These are phyloP conservation scores for Entosphenus tridentatus DNA, from an alignment of 2,113 vertebrate species.

Conservation along the genomic window DNA sequence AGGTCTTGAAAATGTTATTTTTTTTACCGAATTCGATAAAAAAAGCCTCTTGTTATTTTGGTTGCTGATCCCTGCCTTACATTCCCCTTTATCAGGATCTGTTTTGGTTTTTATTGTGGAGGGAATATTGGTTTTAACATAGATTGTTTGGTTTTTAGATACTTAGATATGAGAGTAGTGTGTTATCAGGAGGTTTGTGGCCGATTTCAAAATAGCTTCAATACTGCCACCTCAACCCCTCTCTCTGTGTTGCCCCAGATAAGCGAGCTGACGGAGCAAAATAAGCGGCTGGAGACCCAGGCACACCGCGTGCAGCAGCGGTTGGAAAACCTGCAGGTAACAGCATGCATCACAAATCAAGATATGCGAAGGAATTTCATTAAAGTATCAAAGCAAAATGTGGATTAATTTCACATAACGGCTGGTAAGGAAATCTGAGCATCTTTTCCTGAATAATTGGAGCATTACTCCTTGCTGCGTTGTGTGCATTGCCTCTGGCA, in stretches of 20 bases:
- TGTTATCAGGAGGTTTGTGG: background rate
- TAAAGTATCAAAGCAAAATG: background rate
- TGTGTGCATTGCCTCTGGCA: background rate
- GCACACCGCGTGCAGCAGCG: constrained; percentile 41
- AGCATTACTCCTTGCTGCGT: background rate
- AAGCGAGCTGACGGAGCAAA: constrained; percentile 35
- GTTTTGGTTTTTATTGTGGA: background rate
- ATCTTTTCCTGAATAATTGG: background rate
- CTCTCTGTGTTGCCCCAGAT: constrained; percentile 25
- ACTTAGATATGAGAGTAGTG: background rate
- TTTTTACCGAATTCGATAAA: too few relatives aligned
- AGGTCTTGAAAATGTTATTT: too few relatives aligned
- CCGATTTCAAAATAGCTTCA: background rate
- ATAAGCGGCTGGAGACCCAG: constrained; percentile 39
- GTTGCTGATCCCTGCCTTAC: background rate
- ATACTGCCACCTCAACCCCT: background rate
- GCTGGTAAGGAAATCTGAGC: background rate
- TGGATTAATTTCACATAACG: background rate
- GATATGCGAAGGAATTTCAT: background rate
- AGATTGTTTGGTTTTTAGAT: too few relatives aligned
- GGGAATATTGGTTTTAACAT: too few relatives aligned
- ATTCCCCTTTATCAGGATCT: background rate
- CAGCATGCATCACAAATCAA: background rate
- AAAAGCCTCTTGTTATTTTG: too few relatives aligned
- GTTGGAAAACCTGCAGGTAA: constrained; percentile 64